Percentiles rank a stretch among this genome's conserved stretches.
Evolutionary conservation across 2,113 vertebrate species (phyloP).

Genomic region (Uria lomvia): DNA sequence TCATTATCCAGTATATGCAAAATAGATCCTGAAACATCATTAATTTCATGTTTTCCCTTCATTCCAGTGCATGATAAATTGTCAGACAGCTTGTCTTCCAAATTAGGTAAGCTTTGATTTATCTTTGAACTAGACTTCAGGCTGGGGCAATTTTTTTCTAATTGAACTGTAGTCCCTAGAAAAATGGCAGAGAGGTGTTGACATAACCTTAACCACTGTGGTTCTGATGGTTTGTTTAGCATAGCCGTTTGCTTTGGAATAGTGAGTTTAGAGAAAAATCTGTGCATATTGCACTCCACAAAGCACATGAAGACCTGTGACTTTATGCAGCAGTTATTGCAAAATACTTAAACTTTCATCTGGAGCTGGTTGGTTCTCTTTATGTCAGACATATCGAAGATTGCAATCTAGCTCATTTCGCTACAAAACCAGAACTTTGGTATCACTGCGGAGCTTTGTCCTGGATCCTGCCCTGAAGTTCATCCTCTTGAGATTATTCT

Average conservation of each 20-base stretch:
- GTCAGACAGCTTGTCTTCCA: background rate
- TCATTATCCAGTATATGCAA: background rate
- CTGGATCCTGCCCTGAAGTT: background rate
- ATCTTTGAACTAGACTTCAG: background rate
- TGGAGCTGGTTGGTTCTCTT: background rate
- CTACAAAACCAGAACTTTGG: background rate
- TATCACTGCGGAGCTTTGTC: background rate
- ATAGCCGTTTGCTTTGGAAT: background rate
- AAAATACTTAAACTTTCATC: background rate
- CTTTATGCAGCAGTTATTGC: background rate
- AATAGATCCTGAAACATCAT: background rate
- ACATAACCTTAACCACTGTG: background rate
- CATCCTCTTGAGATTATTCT: background rate
- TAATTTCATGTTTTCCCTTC: background rate
- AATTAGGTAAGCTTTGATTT: constrained; percentile 19
- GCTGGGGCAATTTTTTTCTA: background rate
- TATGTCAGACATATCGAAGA: accelerated
- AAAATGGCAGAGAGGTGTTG: background rate
- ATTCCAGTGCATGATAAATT: background rate
- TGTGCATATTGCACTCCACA: background rate
- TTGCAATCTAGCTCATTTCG: background rate
- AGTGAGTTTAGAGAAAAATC: background rate
- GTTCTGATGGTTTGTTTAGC: background rate
- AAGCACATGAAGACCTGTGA: background rate
- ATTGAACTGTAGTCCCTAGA: background rate